Evolutionary conservation across 2,797 vertebrate genomes (phyloP).

Genomic region (Synaphobranchus kaupii): DNA sequence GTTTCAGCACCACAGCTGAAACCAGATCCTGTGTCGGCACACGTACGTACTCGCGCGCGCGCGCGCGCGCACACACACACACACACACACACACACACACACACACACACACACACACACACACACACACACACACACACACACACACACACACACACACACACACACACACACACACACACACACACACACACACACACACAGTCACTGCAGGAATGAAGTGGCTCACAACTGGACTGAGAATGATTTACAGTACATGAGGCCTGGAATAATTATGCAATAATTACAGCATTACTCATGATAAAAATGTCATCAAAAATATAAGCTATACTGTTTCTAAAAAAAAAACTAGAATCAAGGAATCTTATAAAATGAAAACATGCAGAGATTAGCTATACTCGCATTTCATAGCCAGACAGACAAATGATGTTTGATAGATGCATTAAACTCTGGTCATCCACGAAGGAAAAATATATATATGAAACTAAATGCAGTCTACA

Average conservation of each 20-base stretch:
- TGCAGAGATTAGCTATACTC: neutral
- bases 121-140: neutral
- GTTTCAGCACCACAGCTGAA: conserved; percentile 29
- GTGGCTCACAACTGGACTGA: conserved; percentile 7
- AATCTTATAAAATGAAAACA: conserved; percentile 8
- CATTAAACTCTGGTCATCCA: neutral
- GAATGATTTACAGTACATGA: conserved; percentile 17
- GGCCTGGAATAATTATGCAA: conserved; percentile 8
- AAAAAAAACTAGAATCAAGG: conserved; percentile 4
- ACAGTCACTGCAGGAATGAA: conserved; percentile 26
- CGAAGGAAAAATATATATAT: neutral
- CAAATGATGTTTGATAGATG: neutral
- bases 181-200: conserved; percentile 10
- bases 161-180: neutral
- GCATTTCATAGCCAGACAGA: neutral
- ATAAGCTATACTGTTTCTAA: conserved; percentile 2
- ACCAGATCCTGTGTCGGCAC: conserved; percentile 21
- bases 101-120: neutral
- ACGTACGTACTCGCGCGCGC: too few species aligned
- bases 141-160: conserved; percentile 13
- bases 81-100: neutral
- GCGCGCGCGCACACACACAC: conserved; percentile 4
- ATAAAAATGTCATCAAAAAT: conserved; percentile 3
- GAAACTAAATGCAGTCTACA: neutral
- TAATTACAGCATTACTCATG: conserved; percentile 16